phyloP scores from a whole-genome alignment of 2,797 vertebrate species.

The Pseudochromis fuscus region DNA sequence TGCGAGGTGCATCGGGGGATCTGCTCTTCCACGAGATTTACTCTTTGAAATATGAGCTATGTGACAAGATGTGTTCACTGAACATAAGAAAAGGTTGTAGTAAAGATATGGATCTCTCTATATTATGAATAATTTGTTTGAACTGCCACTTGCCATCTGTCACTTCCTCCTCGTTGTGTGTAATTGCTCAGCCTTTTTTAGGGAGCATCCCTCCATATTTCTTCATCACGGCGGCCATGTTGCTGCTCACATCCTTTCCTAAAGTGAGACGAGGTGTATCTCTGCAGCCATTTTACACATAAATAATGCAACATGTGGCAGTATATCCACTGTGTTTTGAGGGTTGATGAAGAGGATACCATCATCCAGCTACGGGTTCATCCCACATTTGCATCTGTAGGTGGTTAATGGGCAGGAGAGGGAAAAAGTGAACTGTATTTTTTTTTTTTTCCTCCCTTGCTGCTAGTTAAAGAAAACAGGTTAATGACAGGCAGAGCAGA shows the following conservation, averaged over 20 bases:
- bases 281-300: slow-evolving; percentile 39
- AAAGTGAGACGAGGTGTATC: slow-evolving; percentile 45
- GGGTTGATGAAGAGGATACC: slow-evolving; percentile 20
- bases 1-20: slow-evolving; percentile 26
- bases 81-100: slow-evolving; percentile 2
- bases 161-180: slow-evolving; percentile 13
- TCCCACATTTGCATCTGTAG: slow-evolving; percentile 1
- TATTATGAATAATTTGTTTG: slow-evolving; percentile 43
- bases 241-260: slow-evolving; percentile 32
- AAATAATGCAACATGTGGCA: slow-evolving; percentile 52
- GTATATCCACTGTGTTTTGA: not conserved
- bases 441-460: not conserved
- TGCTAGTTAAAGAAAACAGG: not conserved
- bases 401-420: not conserved
- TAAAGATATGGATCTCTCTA: slow-evolving; percentile 20
- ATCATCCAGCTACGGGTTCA: not conserved
- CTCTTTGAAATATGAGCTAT: slow-evolving; percentile 27
- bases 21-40: slow-evolving; percentile 28
- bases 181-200: slow-evolving; percentile 30
- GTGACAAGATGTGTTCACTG: slow-evolving; percentile 23
- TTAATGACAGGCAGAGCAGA: slow-evolving; percentile 20
- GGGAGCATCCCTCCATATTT: slow-evolving; percentile 11
- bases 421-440: not conserved
- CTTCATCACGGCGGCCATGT: not conserved
- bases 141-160: slow-evolving; percentile 31